These are phyloP conservation scores for Poecile montanus DNA, from an alignment of 2,797 vertebrate species.

Conservation along the genomic window DNA sequence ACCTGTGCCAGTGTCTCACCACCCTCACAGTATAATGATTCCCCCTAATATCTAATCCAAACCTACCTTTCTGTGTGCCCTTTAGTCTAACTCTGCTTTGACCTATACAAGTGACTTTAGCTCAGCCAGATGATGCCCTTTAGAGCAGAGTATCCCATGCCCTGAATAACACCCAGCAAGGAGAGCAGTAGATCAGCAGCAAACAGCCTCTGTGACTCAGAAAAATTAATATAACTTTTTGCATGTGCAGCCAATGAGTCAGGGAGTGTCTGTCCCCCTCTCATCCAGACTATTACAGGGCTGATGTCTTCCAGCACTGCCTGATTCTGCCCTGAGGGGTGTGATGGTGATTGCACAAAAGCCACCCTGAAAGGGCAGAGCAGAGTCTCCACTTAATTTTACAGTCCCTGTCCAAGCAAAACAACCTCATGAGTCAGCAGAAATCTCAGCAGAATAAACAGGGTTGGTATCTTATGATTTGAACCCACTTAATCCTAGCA, in stretches of 20 bases:
- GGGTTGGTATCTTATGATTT: not conserved
- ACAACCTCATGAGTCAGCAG: not conserved
- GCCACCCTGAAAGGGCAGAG: not conserved
- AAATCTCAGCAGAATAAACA: not conserved
- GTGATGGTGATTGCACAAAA: not conserved
- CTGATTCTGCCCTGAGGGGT: not conserved
- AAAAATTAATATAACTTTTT: not conserved
- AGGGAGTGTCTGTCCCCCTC: not conserved
- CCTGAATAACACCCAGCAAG: rapidly evolving
- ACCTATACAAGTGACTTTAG: not conserved
- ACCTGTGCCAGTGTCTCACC: rapidly evolving
- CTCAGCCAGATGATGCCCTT: not conserved
- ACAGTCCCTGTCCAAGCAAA: not conserved
- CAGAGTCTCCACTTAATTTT: constrained; percentile 11
- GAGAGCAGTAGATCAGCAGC: not conserved
- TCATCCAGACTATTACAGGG: not conserved
- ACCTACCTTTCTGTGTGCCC: not conserved
- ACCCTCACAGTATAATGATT: not conserved
- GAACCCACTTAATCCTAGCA: not conserved
- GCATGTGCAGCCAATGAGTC: constrained; percentile 30
- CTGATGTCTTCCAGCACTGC: not conserved
- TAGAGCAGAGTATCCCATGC: not conserved
- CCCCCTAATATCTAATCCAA: not conserved
- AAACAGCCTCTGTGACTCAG: not conserved
- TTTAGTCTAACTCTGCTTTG: not conserved